These are phyloP conservation scores for Perithous albicinctus DNA, from an alignment of 2,888 invertebrate species.

Conservation along the genomic window DNA sequence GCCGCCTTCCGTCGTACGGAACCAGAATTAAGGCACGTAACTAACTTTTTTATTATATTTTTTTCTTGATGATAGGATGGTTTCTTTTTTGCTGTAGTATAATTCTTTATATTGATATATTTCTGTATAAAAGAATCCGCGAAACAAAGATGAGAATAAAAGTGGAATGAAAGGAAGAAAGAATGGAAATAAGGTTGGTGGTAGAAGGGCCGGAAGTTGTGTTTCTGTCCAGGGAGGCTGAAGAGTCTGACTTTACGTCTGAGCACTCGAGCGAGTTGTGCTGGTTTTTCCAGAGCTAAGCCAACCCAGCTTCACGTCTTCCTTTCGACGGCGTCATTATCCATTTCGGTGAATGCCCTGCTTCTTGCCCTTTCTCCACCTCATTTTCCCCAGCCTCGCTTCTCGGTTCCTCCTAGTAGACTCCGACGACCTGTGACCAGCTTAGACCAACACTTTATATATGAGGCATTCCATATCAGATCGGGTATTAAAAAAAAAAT, in stretches of 20 bases:
- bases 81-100: not conserved
- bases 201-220: constrained; percentile 44
- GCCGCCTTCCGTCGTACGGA: not conserved
- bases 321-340: constrained; percentile 51
- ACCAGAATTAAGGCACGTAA: not conserved
- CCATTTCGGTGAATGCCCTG: constrained; percentile 43
- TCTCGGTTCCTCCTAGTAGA: constrained; percentile 5
- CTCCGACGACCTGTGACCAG: constrained; percentile 20
- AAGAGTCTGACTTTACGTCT: constrained; percentile 16
- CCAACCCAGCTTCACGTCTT: constrained; percentile 9
- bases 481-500: no score
- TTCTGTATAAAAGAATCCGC: no score
- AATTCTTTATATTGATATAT: not conserved
- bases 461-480: not conserved
- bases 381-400: constrained; percentile 36
- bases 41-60: not conserved
- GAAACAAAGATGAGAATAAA: not conserved
- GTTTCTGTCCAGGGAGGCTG: constrained; percentile 20
- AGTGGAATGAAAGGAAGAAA: not conserved
- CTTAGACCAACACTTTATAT: not conserved
- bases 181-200: constrained; percentile 22
- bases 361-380: constrained; percentile 14
- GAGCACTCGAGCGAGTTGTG: constrained; percentile 28
- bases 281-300: not conserved
- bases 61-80: not conserved